Evolutionary conservation across 2,797 vertebrate genomes (phyloP), one percentile per base, ranked within the genome.

Genomic region (Leptatherina wallacei): DNA sequence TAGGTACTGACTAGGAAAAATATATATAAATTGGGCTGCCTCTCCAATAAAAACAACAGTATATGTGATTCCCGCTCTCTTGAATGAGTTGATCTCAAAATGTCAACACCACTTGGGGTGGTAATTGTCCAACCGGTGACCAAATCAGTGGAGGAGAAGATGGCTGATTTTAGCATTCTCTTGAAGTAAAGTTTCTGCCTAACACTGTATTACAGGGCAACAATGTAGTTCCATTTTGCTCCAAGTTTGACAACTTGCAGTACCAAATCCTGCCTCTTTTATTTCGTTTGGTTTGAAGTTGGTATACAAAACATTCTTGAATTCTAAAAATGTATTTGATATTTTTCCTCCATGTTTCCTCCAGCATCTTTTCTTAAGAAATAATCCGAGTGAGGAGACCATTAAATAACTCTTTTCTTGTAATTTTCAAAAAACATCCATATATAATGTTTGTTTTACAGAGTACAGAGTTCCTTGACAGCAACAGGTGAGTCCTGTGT

Each of bases 311-410:
- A 20, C 11, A 2, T n/a, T 49, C 80, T 64, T 35, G 9, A 76
- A 27, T 60, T 65, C 51, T 47, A 69, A n/a, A n/a, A 71, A 58
- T 33, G 4, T 52, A 76, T 81, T 71, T 78, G 44, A 81, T 69
- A 14, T 69, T 52, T 64, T 33, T 5, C 49, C 42, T 59, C 40
- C 14, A 13, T 20, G 18, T 64, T 33, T 52, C 22, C 5, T 2
- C 24, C 27, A 61, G 40, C 29, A 16, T 80, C 33, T 30, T 69
- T 40, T 42, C 61, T 75, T 40, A 40, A 35, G 24, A 73, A 75
- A 73, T 59, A 69, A 71, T 36, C 40, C 70, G 40, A 78, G 33
- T 61, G 40, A 63, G 40, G 71, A 66, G 44, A 49, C 61, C 33
- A 14, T 65, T 20, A 62, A 61, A 70, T 69, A 56, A 56, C 47